Conservation (phyloP, 2,113 vertebrate genomes). For the Megaceryle maxima region DNA sequence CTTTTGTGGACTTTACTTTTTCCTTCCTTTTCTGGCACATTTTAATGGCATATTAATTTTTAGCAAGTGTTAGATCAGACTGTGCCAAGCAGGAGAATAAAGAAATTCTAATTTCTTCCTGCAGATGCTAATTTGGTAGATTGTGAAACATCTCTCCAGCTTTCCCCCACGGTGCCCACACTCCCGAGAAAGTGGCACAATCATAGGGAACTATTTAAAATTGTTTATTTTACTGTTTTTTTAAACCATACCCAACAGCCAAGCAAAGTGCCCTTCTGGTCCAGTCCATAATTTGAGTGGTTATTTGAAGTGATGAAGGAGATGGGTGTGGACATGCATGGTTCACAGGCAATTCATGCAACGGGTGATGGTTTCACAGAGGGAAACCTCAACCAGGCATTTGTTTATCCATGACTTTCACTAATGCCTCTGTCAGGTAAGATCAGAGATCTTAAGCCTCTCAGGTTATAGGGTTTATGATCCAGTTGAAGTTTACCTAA, state of each 20-base stretch:
- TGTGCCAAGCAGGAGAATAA: not conserved
- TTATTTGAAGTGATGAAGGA: not conserved
- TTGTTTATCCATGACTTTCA: not conserved
- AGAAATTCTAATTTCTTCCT: not conserved
- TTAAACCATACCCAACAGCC: not conserved
- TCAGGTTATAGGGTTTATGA: not conserved
- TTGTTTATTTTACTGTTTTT: too few relatives aligned
- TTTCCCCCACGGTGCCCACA: not conserved
- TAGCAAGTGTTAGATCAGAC: not conserved
- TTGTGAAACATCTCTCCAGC: not conserved
- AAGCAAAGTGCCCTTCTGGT: not conserved
- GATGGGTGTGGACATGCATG: not conserved
- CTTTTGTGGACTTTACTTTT: not conserved
- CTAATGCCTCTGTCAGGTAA: not conserved
- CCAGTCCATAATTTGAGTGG: not conserved
- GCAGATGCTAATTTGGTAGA: not conserved
- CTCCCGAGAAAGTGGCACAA: not conserved
- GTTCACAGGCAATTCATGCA: not conserved
- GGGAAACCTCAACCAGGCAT: not conserved
- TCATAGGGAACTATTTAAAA: not conserved
- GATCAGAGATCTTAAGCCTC: not conserved
- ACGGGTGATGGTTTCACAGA: not conserved
- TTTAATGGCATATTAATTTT: not conserved
- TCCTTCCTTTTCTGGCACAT: not conserved
- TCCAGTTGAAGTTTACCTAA: not conserved